Base-by-base conservation (phyloP, 2,797 vertebrate genomes). In the Tauraco hartlaubi region DNA sequence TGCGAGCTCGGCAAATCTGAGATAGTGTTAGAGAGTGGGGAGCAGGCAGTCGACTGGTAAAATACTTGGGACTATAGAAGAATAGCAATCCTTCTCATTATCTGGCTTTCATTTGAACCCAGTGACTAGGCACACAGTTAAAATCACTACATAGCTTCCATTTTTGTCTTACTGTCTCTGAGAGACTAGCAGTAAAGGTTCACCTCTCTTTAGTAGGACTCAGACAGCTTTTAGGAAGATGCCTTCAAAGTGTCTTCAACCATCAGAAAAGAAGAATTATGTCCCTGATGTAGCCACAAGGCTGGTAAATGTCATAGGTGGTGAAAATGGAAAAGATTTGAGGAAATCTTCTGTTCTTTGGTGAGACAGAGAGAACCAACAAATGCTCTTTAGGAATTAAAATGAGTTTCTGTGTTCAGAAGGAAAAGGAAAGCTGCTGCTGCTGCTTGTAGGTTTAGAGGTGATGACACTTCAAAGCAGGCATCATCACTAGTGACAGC, bases 251-350 rank as follows among this genome's bases (percentile, higher is more conserved):
- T 26, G 13, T 54, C 46, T 76, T 66, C 17, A 43, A 49, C 5
- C n/a, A 46, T 14, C 5, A 41, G 15, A 74, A 69, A 6, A 58
- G 20, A 74, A 92, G 54, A 72, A 63, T 41, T 0, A 17, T 43
- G 11, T 11, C 10, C 19, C 21, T 63, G n/a, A 63, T 9, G 13
- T 2, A 9, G 3, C 5, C 15, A 18, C 0, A 1, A 78, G 23
- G 12, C n/a, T 87, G n/a, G 19, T 56, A 90, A 68, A 61, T n/a
- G 1, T 49, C 18, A 74, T 19, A 46, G 5, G 12, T 37, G 12
- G 5, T 63, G 8, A 63, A 93, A 92, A 77, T 21, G 0, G 21
- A 80, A 80, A 33, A 66, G 4, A 72, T 37, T 11, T 76, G 35
- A 85, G 48, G 46, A 92, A 92, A 11, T 0, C 1, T 31, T 71